phyloP scores from a whole-genome alignment of 2,113 vertebrate species.

The Salvelinus namaycush region DNA sequence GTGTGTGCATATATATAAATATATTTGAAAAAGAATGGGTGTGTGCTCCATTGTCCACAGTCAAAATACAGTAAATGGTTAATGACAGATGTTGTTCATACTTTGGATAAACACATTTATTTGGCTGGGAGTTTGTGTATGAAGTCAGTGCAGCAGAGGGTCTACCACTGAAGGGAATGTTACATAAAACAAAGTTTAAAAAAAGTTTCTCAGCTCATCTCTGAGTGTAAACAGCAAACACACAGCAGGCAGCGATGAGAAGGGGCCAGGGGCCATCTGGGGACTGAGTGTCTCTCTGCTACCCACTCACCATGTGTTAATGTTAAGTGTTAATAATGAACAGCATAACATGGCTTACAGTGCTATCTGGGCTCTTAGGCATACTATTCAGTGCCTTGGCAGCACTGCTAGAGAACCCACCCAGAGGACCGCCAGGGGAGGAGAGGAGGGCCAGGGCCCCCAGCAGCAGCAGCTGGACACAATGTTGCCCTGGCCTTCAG shows the following conservation, averaged over 20 bases:
- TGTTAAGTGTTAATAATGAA: not conserved
- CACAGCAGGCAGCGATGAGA: too few species aligned
- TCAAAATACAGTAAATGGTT: not conserved
- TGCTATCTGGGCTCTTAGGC: conserved; percentile 1
- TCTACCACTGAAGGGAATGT: too few species aligned
- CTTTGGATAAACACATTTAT: not conserved
- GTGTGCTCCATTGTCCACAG: not conserved
- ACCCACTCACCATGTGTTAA: not conserved
- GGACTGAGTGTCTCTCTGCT: not conserved
- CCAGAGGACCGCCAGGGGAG: not conserved
- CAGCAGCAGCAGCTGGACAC: conserved; percentile 23
- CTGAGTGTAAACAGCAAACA: not conserved
- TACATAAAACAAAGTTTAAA: not conserved
- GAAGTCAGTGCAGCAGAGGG: too few species aligned
- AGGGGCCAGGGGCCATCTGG: too few species aligned
- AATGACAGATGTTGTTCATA: not conserved
- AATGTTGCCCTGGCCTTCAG: conserved; percentile 25
- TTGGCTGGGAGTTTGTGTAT: too few species aligned
- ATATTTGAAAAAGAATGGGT: not conserved
- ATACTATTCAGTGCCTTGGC: not conserved
- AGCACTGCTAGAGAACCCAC: not conserved
- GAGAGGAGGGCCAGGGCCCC: conserved; percentile 5
- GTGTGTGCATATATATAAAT: not conserved
- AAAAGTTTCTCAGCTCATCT: not conserved
- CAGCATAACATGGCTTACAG: not conserved